Percentiles rank a stretch among this genome's conserved stretches.
phyloP scores from a whole-genome alignment of 1,140 invertebrate species.

The Apis mellifera region DNA sequence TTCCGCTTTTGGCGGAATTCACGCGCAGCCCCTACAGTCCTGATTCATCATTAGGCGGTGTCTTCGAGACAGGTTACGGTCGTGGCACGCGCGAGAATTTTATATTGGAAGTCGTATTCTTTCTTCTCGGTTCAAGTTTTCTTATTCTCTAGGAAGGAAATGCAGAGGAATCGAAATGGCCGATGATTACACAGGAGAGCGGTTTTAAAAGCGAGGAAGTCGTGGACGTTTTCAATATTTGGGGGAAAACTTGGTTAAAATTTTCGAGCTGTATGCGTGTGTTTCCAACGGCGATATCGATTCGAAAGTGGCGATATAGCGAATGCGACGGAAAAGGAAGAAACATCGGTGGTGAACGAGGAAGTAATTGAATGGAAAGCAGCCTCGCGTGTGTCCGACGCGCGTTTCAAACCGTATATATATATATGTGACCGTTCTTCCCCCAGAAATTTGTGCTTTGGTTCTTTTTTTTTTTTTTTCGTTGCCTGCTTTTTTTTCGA shows the following conservation, averaged over 20 bases:
- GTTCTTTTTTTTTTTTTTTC: too few species aligned
- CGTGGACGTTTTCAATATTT: neutral
- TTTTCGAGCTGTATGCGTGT: conserved; percentile 16
- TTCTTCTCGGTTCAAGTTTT: too few species aligned
- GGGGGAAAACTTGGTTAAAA: neutral
- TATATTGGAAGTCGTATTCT: neutral
- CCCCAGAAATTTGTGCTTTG: neutral
- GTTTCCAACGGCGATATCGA: conserved; percentile 55
- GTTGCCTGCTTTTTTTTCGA: too few species aligned
- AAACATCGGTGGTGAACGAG: neutral
- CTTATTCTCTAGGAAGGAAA: neutral
- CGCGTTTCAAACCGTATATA: too few species aligned
- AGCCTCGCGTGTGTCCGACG: too few species aligned
- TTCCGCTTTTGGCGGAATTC: neutral
- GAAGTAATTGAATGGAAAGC: neutral
- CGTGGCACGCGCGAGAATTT: conserved; percentile 43
- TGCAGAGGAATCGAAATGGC: neutral
- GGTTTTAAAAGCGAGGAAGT: neutral
- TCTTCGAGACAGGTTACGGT: conserved; percentile 57
- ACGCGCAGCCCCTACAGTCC: neutral
- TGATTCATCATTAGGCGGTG: conserved; percentile 48
- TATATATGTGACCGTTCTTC: neutral
- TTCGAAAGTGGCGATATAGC: conserved; percentile 35
- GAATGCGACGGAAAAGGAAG: conserved; percentile 25
- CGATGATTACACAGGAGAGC: neutral